A percentile compares a stretch with the other conserved stretches of the same genome.
phyloP scores from a whole-genome alignment of 2,113 vertebrate genomes.

The Corvus hawaiiensis region DNA sequence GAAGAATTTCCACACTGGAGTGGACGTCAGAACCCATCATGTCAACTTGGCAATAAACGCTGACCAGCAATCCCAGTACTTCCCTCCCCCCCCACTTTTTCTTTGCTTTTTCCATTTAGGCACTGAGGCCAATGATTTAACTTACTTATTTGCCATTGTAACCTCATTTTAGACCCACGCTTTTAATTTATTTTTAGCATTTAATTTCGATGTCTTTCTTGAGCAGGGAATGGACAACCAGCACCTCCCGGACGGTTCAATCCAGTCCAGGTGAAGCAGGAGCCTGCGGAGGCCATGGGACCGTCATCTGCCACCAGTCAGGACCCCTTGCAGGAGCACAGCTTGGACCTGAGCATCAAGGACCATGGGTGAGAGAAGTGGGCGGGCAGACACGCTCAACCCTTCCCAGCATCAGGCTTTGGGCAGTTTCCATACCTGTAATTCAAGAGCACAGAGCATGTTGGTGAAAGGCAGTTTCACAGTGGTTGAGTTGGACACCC shows the following conservation, averaged over 20 bases:
- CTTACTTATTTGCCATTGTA: neutral
- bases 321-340: slow-evolving; percentile 88
- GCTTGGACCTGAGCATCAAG: slow-evolving; percentile 92
- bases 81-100: slow-evolving; percentile 37
- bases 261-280: slow-evolving; percentile 87
- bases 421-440: neutral
- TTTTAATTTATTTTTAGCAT: neutral
- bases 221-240: slow-evolving; percentile 84
- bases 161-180: neutral
- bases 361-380: slow-evolving; percentile 81
- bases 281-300: slow-evolving; percentile 71
- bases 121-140: neutral
- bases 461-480: neutral
- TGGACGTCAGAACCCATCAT: slow-evolving; percentile 88
- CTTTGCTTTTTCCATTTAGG: slow-evolving; percentile 36
- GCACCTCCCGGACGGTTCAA: slow-evolving; percentile 77
- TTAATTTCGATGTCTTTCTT: neutral
- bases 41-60: slow-evolving; percentile 82
- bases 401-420: neutral
- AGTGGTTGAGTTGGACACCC: neutral
- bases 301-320: slow-evolving; percentile 64
- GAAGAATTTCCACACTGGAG: slow-evolving; percentile 86
- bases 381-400: neutral
- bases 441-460: neutral
- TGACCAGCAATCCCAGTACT: slow-evolving; percentile 83